Percentiles rank a stretch among this genome's conserved stretches.
phyloP scores from a whole-genome alignment of 2,888 invertebrate species.

The Allolobophora icterica region DNA sequence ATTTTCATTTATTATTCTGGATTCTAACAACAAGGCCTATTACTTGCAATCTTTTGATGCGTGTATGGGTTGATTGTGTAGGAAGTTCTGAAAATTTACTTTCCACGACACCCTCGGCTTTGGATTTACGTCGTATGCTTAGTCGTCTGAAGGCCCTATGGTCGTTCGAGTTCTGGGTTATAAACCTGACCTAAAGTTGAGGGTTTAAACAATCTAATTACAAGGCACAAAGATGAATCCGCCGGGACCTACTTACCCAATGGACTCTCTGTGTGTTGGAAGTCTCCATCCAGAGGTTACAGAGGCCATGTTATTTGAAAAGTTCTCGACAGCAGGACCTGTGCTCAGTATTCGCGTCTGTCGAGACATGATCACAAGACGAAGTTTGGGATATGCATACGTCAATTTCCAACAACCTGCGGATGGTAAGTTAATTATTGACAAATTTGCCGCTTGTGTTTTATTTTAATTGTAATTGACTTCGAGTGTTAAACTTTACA shows the following conservation, averaged over 20 bases:
- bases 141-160: neutral
- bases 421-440: constrained; percentile 98
- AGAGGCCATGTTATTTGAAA: constrained; percentile 98
- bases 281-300: constrained; percentile 97
- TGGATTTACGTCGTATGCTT: neutral
- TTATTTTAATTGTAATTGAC: neutral
- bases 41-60: constrained; percentile 17
- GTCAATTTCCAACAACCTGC: constrained; percentile 99
- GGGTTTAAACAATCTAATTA: neutral
- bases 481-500: neutral
- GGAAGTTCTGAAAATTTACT: neutral
- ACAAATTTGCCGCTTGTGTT: too few species aligned
- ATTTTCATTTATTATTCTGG: neutral
- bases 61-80: neutral
- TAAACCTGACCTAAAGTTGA: neutral
- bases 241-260: constrained; percentile 59
- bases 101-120: neutral
- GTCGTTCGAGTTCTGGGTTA: neutral
- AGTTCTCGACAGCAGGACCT: constrained; percentile 97
- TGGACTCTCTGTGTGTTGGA: constrained; percentile 96
- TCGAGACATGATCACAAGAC: constrained; percentile 94
- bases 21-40: neutral
- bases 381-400: constrained; percentile 98
- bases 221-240: constrained; percentile 42
- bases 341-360: constrained; percentile 98